Evolutionary conservation across 2,888 invertebrate genomes (phyloP), one percentile per base, ranked within the genome.

Genomic region (Sinelater perroti): DNA sequence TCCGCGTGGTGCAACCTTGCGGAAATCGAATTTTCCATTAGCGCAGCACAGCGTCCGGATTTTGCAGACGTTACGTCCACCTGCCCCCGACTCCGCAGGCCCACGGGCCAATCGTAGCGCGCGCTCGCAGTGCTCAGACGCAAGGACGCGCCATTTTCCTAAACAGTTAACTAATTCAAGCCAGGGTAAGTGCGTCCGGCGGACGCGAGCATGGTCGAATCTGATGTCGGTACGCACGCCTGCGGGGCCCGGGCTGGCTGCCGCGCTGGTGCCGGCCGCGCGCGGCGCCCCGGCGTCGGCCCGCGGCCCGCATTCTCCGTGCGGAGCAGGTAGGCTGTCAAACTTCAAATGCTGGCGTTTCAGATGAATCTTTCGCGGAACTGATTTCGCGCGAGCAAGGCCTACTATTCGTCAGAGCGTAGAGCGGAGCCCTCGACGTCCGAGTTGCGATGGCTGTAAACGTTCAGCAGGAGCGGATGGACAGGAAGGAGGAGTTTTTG

Each of bases 111-210:
- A 56, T 50, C 56, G 28, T 14, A 16, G 28, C 14, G 30, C 40
- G 17, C 40, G 51, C 52, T 45, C 33, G 59, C 56, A 74, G 42
- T 73, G 72, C 72, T 68, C 65, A 74, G 73, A 75, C 74, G 74
- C 73, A 73, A 70, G 67, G 72, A 62, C 77, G 79, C 79, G 80
- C 80, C 80, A 80, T 80, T 79, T 61, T 79, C 78, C 78, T 76
- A 78, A 75, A 75, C 72, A 73, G 70, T 74, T 63, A 65, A 68
- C 72, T 76, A 74, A 75, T 75, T 71, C 78, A 78, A 77, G 77
- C 78, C 74, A 72, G 77, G 79, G 78, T 79, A 72, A 79, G 79
- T 77, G 71, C 69, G 44, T 52, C 35, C n/a, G n/a, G n/a, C n/a
- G n/a, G n/a, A n/a, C n/a, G n/a, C n/a, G n/a, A n/a, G n/a, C n/a